These are phyloP conservation scores for Berghia stephanieae DNA, from an alignment of 1,140 invertebrate species.

Conservation along the genomic window DNA sequence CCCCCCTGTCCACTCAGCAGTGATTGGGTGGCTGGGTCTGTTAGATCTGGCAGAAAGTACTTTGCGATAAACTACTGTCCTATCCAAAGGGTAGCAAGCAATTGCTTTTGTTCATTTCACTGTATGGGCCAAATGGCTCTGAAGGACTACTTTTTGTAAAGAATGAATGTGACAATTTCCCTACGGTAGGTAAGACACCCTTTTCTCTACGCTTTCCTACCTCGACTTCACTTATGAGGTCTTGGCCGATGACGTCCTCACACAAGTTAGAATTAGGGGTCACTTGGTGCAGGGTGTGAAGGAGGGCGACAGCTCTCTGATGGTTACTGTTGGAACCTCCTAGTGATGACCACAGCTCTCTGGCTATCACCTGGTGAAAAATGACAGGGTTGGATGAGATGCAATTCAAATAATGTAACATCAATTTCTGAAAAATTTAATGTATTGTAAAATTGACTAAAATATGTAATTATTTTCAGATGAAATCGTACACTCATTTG, in stretches of 20 bases:
- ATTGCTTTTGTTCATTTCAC: too few relatives aligned
- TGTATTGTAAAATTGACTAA: too few relatives aligned
- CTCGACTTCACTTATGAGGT: slow-evolving; percentile 66
- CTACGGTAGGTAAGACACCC: background rate
- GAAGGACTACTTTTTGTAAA: too few relatives aligned
- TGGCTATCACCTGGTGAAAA: slow-evolving; percentile 70
- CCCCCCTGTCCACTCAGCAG: too few relatives aligned
- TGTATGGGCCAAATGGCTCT: too few relatives aligned
- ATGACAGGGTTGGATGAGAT: background rate
- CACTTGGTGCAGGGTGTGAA: slow-evolving; percentile 78
- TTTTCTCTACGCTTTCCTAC: slow-evolving; percentile 40
- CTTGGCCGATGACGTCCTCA: slow-evolving; percentile 76
- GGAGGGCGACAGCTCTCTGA: slow-evolving; percentile 74
- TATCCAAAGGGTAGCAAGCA: too few relatives aligned
- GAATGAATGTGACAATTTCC: background rate
- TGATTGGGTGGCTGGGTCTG: too few relatives aligned
- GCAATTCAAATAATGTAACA: background rate
- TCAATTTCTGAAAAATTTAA: too few relatives aligned
- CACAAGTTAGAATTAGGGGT: slow-evolving; percentile 73
- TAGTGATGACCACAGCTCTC: slow-evolving; percentile 78
- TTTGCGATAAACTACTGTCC: too few relatives aligned
- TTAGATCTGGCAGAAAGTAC: too few relatives aligned
- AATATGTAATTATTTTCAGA: too few relatives aligned
- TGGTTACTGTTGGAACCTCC: slow-evolving; percentile 71
- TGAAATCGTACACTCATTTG: too few relatives aligned